These are phyloP conservation scores for Lasioglossum lativentre DNA, from an alignment of 2,888 invertebrate species.

Conservation along the genomic window DNA sequence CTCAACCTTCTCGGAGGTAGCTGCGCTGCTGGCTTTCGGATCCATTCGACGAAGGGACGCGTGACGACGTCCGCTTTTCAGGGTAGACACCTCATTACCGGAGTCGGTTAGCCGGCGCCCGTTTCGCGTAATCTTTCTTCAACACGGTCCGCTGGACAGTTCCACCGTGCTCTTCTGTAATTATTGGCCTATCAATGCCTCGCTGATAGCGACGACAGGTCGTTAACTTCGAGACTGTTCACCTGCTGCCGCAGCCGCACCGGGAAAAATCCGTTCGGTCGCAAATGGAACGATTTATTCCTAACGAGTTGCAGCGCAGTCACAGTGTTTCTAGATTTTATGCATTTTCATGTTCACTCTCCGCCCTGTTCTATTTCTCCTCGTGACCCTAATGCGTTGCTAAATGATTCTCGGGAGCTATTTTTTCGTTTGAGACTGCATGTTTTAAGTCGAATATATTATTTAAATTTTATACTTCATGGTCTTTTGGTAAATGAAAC, in stretches of 20 bases:
- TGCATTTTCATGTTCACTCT: background rate
- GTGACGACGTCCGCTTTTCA: constrained; percentile 9
- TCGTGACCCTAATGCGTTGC: background rate
- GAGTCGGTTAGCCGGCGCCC: constrained; percentile 10
- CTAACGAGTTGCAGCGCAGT: background rate
- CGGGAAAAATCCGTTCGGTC: background rate
- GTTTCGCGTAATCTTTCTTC: constrained; percentile 12
- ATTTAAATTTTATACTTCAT: background rate
- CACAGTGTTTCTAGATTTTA: background rate
- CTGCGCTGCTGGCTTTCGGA: background rate
- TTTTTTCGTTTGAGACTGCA: background rate
- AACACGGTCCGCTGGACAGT: background rate
- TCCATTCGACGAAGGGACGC: constrained; percentile 23
- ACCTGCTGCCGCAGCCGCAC: background rate
- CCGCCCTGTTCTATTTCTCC: background rate
- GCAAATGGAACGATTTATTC: constrained; percentile 1
- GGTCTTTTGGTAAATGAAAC: background rate
- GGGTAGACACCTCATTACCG: constrained; percentile 9
- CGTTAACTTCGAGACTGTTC: background rate
- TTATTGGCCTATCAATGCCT: background rate
- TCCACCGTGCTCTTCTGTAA: constrained; percentile 5
- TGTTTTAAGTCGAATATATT: too few species aligned
- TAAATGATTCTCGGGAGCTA: background rate
- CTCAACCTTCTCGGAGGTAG: constrained; percentile 39
- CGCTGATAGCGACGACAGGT: constrained; percentile 9